phyloP scores from a whole-genome alignment of 2,113 vertebrate species.

The Ploceus nigricollis region DNA sequence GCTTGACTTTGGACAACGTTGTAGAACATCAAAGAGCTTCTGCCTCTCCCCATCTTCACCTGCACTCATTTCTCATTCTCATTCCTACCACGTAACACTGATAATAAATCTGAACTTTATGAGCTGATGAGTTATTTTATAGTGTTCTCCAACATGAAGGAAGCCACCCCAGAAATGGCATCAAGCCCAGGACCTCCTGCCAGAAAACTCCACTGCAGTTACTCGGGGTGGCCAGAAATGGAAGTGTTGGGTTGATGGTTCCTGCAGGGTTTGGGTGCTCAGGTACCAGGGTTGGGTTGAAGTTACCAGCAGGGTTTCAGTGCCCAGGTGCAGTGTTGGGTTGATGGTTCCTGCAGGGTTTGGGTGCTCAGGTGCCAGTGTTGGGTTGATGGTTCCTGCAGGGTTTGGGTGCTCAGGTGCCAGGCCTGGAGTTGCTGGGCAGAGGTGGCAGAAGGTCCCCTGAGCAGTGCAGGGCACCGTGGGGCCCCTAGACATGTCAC shows the following conservation, averaged over 20 bases:
- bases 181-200: neutral
- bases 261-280: neutral
- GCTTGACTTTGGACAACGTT: neutral
- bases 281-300: neutral
- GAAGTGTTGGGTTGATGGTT: neutral
- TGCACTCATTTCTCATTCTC: neutral
- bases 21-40: neutral
- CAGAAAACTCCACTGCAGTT: neutral
- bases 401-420: neutral
- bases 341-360: neutral
- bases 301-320: neutral
- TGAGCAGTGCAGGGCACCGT: neutral
- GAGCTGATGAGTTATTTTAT: neutral
- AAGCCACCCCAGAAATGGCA: neutral
- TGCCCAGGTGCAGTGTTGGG: neutral
- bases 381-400: neutral
- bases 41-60: neutral
- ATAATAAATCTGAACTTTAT: neutral
- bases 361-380: neutral
- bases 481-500: neutral
- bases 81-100: neutral
- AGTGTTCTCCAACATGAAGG: neutral
- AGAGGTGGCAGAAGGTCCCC: neutral
- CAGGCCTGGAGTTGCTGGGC: neutral
- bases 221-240: neutral